Conservation (phyloP, 1,140 invertebrate species). For the Cydia strobilella region DNA sequence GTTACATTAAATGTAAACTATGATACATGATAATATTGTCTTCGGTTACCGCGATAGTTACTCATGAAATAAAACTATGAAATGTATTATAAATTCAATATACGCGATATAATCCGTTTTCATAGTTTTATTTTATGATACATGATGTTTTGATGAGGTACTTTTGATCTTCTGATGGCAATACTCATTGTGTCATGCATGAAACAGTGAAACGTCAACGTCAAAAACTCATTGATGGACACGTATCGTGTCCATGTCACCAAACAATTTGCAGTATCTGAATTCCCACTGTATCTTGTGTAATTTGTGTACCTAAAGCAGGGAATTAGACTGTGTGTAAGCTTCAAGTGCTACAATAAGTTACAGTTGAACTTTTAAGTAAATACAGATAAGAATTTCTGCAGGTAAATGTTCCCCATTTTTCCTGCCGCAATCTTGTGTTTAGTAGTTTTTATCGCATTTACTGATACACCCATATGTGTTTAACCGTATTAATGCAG, state of each 20-base stretch:
- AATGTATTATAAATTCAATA: too few species aligned
- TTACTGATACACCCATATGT: background rate
- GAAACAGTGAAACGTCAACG: constrained; percentile 1
- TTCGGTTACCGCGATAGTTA: too few species aligned
- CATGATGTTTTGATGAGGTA: too few species aligned
- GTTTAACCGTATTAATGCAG: background rate
- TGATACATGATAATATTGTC: too few species aligned
- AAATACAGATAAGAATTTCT: background rate
- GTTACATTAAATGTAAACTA: too few species aligned
- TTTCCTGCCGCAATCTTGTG: background rate
- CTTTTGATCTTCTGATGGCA: background rate
- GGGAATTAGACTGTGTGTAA: background rate
- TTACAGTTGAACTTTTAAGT: background rate
- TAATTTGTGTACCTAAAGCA: constrained; percentile 1
- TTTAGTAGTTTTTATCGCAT: background rate
- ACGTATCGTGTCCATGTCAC: constrained; percentile 29
- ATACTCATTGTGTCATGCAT: background rate
- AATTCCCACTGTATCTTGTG: background rate
- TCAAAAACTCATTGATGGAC: constrained; percentile 27
- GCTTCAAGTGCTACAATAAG: background rate
- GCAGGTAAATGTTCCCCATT: background rate
- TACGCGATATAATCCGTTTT: too few species aligned
- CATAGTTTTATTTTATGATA: too few species aligned
- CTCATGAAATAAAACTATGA: too few species aligned
- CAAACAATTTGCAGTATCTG: constrained; percentile 1